Percentiles rank a stretch among this genome's conserved stretches.
These are phyloP conservation scores for Actinopyga echinites DNA, from an alignment of 53 echinoderm and acorn worm species.

Conservation along the genomic window DNA sequence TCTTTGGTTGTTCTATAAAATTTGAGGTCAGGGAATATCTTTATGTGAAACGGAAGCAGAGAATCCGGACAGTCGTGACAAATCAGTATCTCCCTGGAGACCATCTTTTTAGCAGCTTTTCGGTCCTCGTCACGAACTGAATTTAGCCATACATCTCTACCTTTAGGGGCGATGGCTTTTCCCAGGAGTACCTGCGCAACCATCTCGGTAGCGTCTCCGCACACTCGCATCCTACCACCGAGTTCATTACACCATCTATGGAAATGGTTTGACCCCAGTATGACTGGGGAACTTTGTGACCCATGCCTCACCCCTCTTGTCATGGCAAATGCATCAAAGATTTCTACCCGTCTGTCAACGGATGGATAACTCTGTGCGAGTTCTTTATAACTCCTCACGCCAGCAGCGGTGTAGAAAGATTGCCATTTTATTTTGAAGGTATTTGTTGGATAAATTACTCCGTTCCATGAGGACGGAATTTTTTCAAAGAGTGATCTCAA, in stretches of 20 bases:
- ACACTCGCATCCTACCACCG: background rate
- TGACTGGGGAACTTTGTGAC: background rate
- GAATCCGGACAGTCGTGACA: background rate
- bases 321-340: background rate
- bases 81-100: background rate
- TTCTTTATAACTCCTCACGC: background rate
- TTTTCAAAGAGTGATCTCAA: background rate
- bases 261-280: background rate
- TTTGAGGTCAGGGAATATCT: background rate
- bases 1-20: no score
- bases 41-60: constrained; percentile 9
- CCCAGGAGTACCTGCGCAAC: background rate
- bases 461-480: constrained; percentile 3
- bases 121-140: background rate
- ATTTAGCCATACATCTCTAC: background rate
- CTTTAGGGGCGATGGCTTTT: background rate
- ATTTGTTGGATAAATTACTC: background rate
- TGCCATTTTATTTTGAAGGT: background rate
- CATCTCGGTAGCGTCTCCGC: constrained; percentile 9
- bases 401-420: background rate
- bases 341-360: background rate
- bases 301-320: background rate
- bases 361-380: background rate
- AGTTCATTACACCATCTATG: constrained; percentile 21
- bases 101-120: background rate